These are phyloP conservation scores for Drosophila neonasuta DNA, from an alignment of 2,888 invertebrate genomes.

Conservation along the genomic window DNA sequence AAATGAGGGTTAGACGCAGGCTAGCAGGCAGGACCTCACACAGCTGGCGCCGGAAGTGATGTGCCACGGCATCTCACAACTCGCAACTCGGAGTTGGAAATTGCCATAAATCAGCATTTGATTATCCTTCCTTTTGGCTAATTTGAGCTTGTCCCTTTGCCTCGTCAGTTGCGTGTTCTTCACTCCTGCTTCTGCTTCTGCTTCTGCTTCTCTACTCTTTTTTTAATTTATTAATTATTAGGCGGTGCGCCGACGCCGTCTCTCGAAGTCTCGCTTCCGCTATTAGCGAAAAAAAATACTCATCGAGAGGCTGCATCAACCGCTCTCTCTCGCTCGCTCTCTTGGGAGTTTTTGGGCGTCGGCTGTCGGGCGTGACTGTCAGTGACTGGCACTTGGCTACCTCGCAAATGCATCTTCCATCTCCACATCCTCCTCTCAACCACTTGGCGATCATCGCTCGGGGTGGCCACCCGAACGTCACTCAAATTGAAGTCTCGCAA, in stretches of 20 bases:
- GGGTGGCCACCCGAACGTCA: slow-evolving; percentile 74
- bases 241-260: slow-evolving; percentile 50
- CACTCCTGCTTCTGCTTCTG: slow-evolving; percentile 1
- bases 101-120: slow-evolving; percentile 77
- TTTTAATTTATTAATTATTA: slow-evolving; percentile 77
- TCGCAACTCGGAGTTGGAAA: slow-evolving; percentile 49
- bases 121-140: slow-evolving; percentile 63
- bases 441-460: slow-evolving; percentile 43
- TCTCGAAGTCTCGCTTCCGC: slow-evolving; percentile 61
- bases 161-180: slow-evolving; percentile 64
- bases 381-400: slow-evolving; percentile 69
- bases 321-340: not conserved
- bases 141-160: slow-evolving; percentile 23
- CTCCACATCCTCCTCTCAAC: slow-evolving; percentile 7
- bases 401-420: slow-evolving; percentile 43
- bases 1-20: slow-evolving; percentile 49
- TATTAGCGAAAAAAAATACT: slow-evolving; percentile 59
- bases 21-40: slow-evolving; percentile 71
- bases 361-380: slow-evolving; percentile 26
- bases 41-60: slow-evolving; percentile 60
- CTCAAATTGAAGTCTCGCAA: slow-evolving; percentile 74
- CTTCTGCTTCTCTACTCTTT: slow-evolving; percentile 7
- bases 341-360: slow-evolving; percentile 28
- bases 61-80: slow-evolving; percentile 36
- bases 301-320: slow-evolving; percentile 5